Evolutionary conservation across 2,797 vertebrate genomes (phyloP).

Genomic region (Phataginus tetradactyla): DNA sequence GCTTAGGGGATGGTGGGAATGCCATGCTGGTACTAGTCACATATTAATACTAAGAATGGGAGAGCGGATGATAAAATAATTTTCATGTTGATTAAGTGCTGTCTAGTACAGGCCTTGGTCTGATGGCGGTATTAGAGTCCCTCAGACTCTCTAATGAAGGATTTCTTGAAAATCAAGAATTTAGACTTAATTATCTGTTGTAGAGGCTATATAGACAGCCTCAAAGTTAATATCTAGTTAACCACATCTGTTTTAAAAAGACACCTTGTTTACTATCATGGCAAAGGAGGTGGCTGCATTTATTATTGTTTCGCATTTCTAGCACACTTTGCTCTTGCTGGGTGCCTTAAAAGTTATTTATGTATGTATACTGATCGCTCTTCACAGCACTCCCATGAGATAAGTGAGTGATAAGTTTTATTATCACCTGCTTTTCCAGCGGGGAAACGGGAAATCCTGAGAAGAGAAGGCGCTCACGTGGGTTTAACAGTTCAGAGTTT

Average conservation of each 20-base stretch:
- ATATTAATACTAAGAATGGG: background rate
- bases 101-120: background rate
- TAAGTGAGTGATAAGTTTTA: slow-evolving; percentile 72
- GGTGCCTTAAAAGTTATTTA: slow-evolving; percentile 58
- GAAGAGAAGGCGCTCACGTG: background rate
- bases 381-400: slow-evolving; percentile 56
- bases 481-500: background rate
- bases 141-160: slow-evolving; percentile 3
- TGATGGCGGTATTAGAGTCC: slow-evolving; percentile 41
- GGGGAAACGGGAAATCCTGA: background rate
- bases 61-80: background rate
- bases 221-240: slow-evolving; percentile 36
- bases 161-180: slow-evolving; percentile 53
- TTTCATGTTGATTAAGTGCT: slow-evolving; percentile 36
- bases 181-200: slow-evolving; percentile 47
- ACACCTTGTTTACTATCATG: slow-evolving; percentile 56
- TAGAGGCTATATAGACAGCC: slow-evolving; percentile 6
- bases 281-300: slow-evolving; percentile 38
- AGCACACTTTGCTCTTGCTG: slow-evolving; percentile 64
- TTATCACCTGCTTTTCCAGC: slow-evolving; percentile 56
- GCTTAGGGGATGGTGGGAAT: background rate
- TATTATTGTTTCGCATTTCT: slow-evolving; percentile 53
- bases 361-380: slow-evolving; percentile 39
- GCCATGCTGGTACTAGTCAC: background rate
- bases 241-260: slow-evolving; percentile 39